Evolutionary conservation across 2,113 vertebrate species (phyloP), one percentile per base, ranked within the genome.

Genomic region (Lagopus leucura): DNA sequence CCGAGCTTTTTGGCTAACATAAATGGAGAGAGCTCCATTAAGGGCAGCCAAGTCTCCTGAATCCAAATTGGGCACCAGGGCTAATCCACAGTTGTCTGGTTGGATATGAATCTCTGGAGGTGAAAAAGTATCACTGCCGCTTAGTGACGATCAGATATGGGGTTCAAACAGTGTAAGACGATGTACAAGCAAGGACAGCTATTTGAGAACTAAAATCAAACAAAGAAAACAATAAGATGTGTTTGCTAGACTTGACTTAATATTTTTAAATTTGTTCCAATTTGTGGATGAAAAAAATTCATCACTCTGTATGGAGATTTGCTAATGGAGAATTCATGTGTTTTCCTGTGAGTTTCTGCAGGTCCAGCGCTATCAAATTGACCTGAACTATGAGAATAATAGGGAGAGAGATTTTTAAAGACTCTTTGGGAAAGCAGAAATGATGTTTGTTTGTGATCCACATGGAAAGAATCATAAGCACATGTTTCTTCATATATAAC

Each of bases 21-120:
- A 64, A 89, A 92, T 82, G 45, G 61, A 89, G 66, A 61, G 19
- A 63, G n/a, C 36, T 88, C 80, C 86, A 69, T 67, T 72, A 92
- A 93, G 19, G 57, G 47, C 77, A 84, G 43, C 25, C 57, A 86
- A 83, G 47, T 28, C 61, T 81, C 32, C 7, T 86, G 90, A 80
- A 93, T 94, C 73, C 58, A 57, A 88, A 9, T 43, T 65, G 64
- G 58, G 57, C 21, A 52, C 10, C 34, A 45, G 11, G 20, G 42
- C 5, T 71, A 74, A 86, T 38, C 6, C 27, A 28, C 34, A 27
- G 55, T 93, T 72, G 22, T 5, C 34, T 77, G 28, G 12, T 32
- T 66, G 19, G 30, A 71, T 60, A 13, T 47, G 65, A 24, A 36
- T 10, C 38, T 42, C 13, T 66, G 13, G 36, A 86, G 27, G 42